These are phyloP conservation scores for Mermis nigrescens DNA, from an alignment of 2,888 invertebrate species.

Conservation along the genomic window DNA sequence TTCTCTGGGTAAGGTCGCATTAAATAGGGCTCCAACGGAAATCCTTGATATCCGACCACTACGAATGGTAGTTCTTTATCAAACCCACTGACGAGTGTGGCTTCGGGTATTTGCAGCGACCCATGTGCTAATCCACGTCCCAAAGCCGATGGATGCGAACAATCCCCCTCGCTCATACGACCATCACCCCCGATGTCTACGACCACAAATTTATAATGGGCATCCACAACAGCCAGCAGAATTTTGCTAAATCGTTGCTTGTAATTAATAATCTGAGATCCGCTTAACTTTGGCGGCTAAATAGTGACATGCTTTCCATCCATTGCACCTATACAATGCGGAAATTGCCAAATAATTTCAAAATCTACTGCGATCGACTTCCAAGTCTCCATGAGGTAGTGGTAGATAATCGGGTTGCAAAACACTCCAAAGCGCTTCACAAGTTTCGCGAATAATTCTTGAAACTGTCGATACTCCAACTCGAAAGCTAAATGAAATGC, in stretches of 20 bases:
- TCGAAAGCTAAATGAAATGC: neutral
- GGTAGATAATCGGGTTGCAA: neutral
- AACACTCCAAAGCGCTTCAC: neutral
- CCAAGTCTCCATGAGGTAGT: neutral
- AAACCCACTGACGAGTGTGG: neutral
- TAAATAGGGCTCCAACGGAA: no score
- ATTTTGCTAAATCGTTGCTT: neutral
- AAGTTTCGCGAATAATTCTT: conserved; percentile 1
- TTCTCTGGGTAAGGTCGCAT: no score
- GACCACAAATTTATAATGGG: neutral
- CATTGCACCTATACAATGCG: conserved; percentile 1
- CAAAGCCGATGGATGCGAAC: neutral
- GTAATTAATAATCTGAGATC: neutral
- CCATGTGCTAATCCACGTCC: neutral
- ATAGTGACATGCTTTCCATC: conserved; percentile 3
- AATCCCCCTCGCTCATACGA: neutral
- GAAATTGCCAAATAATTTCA: neutral
- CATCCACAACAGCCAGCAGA: neutral
- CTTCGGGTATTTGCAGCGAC: neutral
- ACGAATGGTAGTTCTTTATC: neutral
- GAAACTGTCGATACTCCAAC: neutral
- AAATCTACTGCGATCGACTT: neutral
- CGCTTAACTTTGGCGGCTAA: neutral
- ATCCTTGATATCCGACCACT: no score
- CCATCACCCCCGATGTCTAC: neutral